phyloP scores from a whole-genome alignment of 2,113 vertebrate species.

The Anoura caudifer region DNA sequence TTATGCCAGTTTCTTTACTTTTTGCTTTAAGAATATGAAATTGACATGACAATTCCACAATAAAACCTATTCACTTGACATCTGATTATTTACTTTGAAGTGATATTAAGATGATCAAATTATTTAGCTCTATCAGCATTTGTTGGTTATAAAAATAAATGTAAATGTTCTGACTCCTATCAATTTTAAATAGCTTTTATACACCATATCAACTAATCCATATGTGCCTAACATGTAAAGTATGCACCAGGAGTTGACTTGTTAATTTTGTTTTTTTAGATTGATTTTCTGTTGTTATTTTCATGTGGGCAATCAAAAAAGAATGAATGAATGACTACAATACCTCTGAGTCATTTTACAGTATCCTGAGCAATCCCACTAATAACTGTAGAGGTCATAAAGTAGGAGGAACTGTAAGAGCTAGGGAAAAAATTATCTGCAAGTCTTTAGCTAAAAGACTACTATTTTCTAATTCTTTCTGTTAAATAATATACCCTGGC shows the following conservation, averaged over 20 bases:
- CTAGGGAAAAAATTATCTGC: slow-evolving; percentile 41
- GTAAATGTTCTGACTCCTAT: slow-evolving; percentile 23
- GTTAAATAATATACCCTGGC: slow-evolving; percentile 58
- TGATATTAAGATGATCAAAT: background rate
- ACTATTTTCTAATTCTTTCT: background rate
- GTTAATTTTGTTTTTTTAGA: slow-evolving; percentile 65
- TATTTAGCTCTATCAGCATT: background rate
- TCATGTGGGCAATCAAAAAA: slow-evolving; percentile 51
- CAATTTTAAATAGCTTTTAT: background rate
- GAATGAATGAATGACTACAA: slow-evolving; percentile 40
- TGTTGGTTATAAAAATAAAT: slow-evolving; percentile 17
- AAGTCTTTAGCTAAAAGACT: slow-evolving; percentile 52
- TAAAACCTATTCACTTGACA: slow-evolving; percentile 41
- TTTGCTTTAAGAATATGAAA: background rate
- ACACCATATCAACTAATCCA: slow-evolving; percentile 21
- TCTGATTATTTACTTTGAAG: slow-evolving; percentile 29
- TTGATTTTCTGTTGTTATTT: slow-evolving; percentile 55
- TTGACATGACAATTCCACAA: background rate
- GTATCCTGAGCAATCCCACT: slow-evolving; percentile 51
- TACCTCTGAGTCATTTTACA: slow-evolving; percentile 54
- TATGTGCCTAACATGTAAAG: slow-evolving; percentile 11
- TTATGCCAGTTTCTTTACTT: background rate
- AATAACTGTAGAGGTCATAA: slow-evolving; percentile 64
- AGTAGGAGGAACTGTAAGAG: slow-evolving; percentile 47
- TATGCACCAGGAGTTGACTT: slow-evolving; percentile 2